Percentiles rank a stretch among this genome's conserved stretches.
Conservation (phyloP, 2,888 invertebrate genomes). For the Nomada goodeniana region DNA sequence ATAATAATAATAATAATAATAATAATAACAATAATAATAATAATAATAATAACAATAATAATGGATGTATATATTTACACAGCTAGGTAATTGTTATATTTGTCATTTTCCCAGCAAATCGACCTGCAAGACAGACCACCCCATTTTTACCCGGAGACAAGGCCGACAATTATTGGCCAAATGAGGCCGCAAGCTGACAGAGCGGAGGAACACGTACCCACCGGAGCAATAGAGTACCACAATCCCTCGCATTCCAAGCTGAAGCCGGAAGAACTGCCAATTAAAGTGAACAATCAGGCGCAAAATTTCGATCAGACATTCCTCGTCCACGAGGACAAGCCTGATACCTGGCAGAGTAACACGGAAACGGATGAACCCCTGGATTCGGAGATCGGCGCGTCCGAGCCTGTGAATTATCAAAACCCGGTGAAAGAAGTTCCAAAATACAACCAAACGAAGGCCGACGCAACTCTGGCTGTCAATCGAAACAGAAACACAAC, state of each 20-base stretch:
- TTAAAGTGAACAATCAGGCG: constrained; percentile 48
- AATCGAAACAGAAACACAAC: constrained; percentile 29
- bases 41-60: too few relatives aligned
- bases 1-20: too few relatives aligned
- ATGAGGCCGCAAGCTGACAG: constrained; percentile 55
- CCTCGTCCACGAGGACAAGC: constrained; percentile 27
- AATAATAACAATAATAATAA: too few relatives aligned
- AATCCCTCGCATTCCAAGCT: constrained; percentile 76
- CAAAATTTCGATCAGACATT: constrained; percentile 21
- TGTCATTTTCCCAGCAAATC: constrained; percentile 26
- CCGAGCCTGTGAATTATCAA: constrained; percentile 72
- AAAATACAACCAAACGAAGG: constrained; percentile 12
- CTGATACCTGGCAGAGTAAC: constrained; percentile 58
- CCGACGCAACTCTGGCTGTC: neutral
- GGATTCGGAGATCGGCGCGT: constrained; percentile 75
- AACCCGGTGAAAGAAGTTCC: constrained; percentile 30
- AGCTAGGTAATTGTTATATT: too few relatives aligned
- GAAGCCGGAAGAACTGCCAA: constrained; percentile 61
- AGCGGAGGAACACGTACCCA: constrained; percentile 73
- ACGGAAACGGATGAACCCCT: constrained; percentile 53
- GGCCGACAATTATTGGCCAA: neutral
- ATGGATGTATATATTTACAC: neutral
- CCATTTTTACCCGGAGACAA: constrained; percentile 55
- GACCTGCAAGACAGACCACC: constrained; percentile 62
- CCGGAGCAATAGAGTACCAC: constrained; percentile 77